Evolutionary conservation across 2,888 invertebrate species (phyloP), one percentile per base, ranked within the genome.

Genomic region (Nomada ruficornis): DNA sequence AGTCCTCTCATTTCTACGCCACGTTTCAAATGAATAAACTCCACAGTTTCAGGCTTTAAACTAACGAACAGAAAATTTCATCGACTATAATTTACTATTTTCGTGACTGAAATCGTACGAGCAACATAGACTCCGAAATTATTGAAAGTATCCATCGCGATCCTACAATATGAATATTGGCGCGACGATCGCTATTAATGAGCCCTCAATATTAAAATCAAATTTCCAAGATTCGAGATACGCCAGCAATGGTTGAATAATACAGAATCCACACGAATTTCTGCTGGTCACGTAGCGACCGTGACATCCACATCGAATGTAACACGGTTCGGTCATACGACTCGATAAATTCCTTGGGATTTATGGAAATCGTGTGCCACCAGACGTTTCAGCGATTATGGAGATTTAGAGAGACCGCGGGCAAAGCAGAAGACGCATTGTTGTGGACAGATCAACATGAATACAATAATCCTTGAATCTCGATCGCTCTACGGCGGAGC

Each of bases 181-280:
- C 7, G 13, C 4, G 13, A n/a, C 13, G 29, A 63, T 18, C 11
- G 20, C 5, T 23, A 20, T 67, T 71, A 78, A 78, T 67, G 70
- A 79, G 42, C 60, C 13, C 15, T 80, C 60, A 71, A 79, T 80
- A 80, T 71, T 80, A 71, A 71, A 65, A 47, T 13, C 2, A 55
- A 67, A 71, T 80, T 55, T 72, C 23, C 26, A 15, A 55, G 50
- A 80, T 63, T 71, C 65, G 42, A 63, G 52, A 62, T 2, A 64
- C 52, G n/a, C 15, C 15, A n/a, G n/a, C 50, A 1, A 50, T 13
- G 50, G 52, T 50, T 63, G 67, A 67, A 80, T 72, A 71, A 80
- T 63, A 63, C 50, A 63, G 50, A 55, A 55, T 50, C 42, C 15
- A 9, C 44, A 26, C 26, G 80, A 68, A 52, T 63, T 57, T 80